A percentile compares a stretch with the other conserved stretches of the same genome.
phyloP scores from a whole-genome alignment of 2,113 vertebrate genomes.

The Gopherus flavomarginatus region DNA sequence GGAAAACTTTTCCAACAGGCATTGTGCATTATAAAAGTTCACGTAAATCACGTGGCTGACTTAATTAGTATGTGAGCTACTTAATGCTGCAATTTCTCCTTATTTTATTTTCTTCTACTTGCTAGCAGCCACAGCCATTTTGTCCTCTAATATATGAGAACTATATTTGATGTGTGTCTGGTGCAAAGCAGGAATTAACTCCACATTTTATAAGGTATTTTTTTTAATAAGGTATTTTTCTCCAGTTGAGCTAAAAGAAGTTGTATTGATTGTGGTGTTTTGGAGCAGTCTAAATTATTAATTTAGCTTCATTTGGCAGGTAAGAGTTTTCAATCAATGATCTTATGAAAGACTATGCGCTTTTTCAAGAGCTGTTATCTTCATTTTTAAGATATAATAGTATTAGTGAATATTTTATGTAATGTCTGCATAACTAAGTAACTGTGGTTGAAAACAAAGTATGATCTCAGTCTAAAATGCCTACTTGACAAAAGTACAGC shows the following conservation, averaged over 20 bases:
- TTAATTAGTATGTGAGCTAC: neutral
- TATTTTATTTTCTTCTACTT: neutral
- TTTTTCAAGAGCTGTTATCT: constrained; percentile 22
- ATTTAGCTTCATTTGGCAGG: constrained; percentile 64
- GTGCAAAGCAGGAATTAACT: constrained; percentile 9
- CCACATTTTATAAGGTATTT: neutral
- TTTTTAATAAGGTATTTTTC: constrained; percentile 30
- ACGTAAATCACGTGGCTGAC: neutral
- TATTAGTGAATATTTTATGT: constrained; percentile 63
- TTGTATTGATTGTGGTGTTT: constrained; percentile 54
- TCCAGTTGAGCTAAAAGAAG: constrained; percentile 43
- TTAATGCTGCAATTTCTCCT: neutral
- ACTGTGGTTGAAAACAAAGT: neutral
- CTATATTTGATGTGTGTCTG: neutral
- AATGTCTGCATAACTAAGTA: constrained; percentile 36
- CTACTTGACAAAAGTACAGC: constrained; percentile 10
- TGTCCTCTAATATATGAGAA: neutral
- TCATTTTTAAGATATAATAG: constrained; percentile 47
- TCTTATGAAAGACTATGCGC: constrained; percentile 8
- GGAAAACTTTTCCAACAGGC: neutral
- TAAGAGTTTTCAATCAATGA: constrained; percentile 49
- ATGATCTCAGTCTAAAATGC: constrained; percentile 40
- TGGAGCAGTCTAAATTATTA: constrained; percentile 65
- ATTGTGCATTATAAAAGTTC: neutral
- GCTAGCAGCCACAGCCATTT: neutral